Evolutionary conservation across 2,888 invertebrate species (phyloP), one percentile per base, ranked within the genome.

Genomic region (Mimachlamys varia): DNA sequence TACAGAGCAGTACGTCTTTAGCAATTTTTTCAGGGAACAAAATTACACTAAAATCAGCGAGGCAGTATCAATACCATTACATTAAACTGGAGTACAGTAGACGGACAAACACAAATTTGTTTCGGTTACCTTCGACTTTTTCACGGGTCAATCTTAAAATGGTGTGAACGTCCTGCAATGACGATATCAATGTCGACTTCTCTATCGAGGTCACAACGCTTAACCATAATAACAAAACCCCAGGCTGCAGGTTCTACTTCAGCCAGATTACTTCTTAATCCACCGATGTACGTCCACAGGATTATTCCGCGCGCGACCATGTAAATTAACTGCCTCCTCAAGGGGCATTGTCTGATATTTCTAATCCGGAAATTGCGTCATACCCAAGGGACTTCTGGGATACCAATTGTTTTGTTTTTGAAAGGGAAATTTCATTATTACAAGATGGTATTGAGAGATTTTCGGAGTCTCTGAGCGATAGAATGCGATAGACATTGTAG

Each of bases 281-380:
- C 76, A 22, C 10, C 76, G 27, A 27, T 76, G 13, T 3, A 76
- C 33, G 33, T 5, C 33, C 33, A 33, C 7, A 33, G 33, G 27
- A 33, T 33, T 76, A 33, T 27, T 76, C 76, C 76, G 76, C 76
- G 33, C 7, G 10, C 33, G 27, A 27, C 76, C 2, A 15, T 33
- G 76, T 76, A 76, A 76, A 76, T 76, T 33, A 76, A 27, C 10
- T 5, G 33, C 13, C 12, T 33, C 33, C 76, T 76, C 33, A 27
- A 33, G 76, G 76, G 76, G 5, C 7, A 76, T 33, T 33, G 76
- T 76, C 76, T 76, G 76, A 76, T 33, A 76, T 2, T 27, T 76
- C 76, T 27, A 76, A 76, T 76, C 76, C 76, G 76, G 76, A 76
- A 76, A 76, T 76, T 33, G 27, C 76, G 76, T 76, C 76, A 76